A percentile compares a stretch with the other conserved stretches of the same genome.
Evolutionary conservation across 2,113 vertebrate species (phyloP).

Genomic region (Chauna torquata): DNA sequence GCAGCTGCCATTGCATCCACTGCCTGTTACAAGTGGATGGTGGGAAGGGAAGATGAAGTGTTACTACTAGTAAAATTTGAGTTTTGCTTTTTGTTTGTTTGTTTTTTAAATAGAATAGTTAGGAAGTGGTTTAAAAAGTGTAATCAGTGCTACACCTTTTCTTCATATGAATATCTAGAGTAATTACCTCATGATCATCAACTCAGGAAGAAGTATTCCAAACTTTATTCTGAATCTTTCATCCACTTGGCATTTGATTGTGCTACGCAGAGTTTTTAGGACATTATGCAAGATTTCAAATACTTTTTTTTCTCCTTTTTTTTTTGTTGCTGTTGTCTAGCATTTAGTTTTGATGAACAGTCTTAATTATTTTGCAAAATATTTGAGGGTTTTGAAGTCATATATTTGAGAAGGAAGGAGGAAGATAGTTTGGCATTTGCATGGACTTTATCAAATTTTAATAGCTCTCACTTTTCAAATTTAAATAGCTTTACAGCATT

Average conservation of each 20-base stretch:
- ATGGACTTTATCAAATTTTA: constrained; percentile 32
- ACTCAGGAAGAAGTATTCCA: constrained; percentile 33
- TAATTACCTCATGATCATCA: background rate
- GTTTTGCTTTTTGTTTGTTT: background rate
- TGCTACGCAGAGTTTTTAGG: constrained; percentile 17
- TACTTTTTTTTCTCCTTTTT: background rate
- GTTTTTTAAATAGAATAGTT: background rate
- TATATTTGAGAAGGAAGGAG: background rate
- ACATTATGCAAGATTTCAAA: background rate
- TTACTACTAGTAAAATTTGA: background rate
- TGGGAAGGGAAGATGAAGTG: constrained; percentile 9
- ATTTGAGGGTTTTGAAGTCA: background rate
- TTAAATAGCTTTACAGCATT: constrained; percentile 8
- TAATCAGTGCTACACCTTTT: background rate
- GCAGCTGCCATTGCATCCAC: constrained; percentile 47
- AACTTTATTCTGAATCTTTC: background rate
- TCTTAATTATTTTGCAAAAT: constrained; percentile 26
- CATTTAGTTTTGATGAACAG: constrained; percentile 2
- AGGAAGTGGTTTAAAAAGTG: background rate
- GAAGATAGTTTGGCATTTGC: constrained; percentile 18
- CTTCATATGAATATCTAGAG: background rate
- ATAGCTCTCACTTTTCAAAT: constrained; percentile 17
- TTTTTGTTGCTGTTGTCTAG: background rate
- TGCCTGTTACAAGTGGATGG: background rate
- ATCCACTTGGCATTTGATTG: constrained; percentile 24